Percentiles rank a stretch among this genome's conserved stretches.
These are phyloP conservation scores for Ellobium chinense DNA, from an alignment of 2,888 invertebrate genomes.

Conservation along the genomic window DNA sequence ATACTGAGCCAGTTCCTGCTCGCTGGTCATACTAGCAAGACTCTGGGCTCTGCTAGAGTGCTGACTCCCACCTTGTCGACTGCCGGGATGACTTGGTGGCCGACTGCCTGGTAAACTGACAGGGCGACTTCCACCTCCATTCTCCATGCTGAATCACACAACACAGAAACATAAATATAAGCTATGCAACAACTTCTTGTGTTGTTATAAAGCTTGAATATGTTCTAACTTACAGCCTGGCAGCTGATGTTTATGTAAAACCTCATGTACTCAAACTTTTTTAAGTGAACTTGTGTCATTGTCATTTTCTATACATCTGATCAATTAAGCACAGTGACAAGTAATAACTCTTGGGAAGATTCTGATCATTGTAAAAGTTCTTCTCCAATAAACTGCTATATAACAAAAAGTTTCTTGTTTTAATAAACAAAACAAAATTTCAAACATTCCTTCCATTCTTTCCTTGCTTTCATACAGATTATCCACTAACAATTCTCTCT, in stretches of 20 bases:
- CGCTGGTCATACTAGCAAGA: slow-evolving; percentile 62
- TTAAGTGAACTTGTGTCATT: too few relatives aligned
- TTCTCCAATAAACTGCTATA: neutral
- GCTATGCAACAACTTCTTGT: too few relatives aligned
- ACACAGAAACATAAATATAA: too few relatives aligned
- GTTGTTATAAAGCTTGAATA: too few relatives aligned
- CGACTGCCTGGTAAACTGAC: slow-evolving; percentile 1
- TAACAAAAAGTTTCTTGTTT: neutral
- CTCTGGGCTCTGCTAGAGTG: slow-evolving; percentile 55
- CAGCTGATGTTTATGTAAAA: too few relatives aligned
- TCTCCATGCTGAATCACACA: neutral
- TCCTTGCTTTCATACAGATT: slow-evolving; percentile 56
- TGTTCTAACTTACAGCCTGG: too few relatives aligned
- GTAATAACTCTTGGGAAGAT: too few relatives aligned
- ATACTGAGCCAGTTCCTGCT: slow-evolving; percentile 69
- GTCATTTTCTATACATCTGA: too few relatives aligned
- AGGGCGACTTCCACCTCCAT: neutral
- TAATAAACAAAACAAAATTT: too few relatives aligned
- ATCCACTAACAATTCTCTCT: slow-evolving; percentile 52
- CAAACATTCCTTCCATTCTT: slow-evolving; percentile 50
- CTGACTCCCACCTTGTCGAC: slow-evolving; percentile 49
- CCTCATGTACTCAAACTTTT: too few relatives aligned
- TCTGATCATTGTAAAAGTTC: neutral
- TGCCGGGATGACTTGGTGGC: slow-evolving; percentile 42
- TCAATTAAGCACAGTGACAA: too few relatives aligned